Base-by-base conservation (phyloP, 2,797 vertebrate species). In the Sebastes dallii region DNA sequence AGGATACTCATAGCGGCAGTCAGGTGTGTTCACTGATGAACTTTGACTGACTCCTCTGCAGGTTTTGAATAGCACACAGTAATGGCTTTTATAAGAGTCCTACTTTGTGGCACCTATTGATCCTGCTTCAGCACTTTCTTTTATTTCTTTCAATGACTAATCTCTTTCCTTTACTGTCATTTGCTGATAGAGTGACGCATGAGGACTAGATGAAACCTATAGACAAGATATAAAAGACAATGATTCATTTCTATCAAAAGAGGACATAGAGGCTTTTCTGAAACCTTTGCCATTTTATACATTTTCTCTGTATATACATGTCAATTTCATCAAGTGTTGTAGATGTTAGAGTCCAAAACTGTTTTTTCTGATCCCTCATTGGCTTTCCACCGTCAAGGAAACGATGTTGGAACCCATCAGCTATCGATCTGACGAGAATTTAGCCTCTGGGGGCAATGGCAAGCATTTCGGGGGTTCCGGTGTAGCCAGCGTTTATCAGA, bases 11-110 rank as follows among this genome's bases (percentile, higher is more conserved):
- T 8, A 68, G 61, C 22, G 1, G 29, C 64, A 78, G 71, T 36
- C 20, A 42, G 27, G 9, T 16, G 12, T 9, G 50, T 66, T 68
- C 59, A 13, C 29, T 60, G 36, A 42, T 75, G 73, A 81, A 81
- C 77, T 81, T 74, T 39, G 59, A 58, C 56, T 58, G 61, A 70
- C 60, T 84, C 30, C 36, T 56, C 32, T n/a, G 36, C 66, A 58
- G 16, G 13, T 73, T 80, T 85, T 80, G 60, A 87, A 83, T 68
- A 72, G 67, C 30, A 18, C 75, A 46, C 64, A 59, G 62, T 73
- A 77, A 82, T 65, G 4, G 77, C 80, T 77, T 79, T 65, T 71
- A 56, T 80, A 83, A 74, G 54, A 25, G 56, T 52, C 27, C 34
- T 59, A 13, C 25, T 60, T 69, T 54, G 11, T 69, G 20, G 60